Evolutionary conservation across 1,140 invertebrate genomes (phyloP), one percentile per base, ranked within the genome.

Genomic region (Drosophila kikkawai): DNA sequence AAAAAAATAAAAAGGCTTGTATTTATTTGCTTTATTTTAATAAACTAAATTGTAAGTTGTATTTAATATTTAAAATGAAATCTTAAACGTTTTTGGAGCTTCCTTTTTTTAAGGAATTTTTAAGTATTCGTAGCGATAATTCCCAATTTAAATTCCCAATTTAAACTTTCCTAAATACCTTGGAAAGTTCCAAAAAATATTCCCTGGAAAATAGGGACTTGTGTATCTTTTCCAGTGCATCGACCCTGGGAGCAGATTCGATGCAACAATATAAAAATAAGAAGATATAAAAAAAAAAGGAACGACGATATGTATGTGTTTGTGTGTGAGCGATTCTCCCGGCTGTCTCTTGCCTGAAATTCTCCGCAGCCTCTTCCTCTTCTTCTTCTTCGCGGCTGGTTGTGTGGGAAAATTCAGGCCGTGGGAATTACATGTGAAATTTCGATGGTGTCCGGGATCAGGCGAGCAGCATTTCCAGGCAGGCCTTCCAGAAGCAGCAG

Each of bases 391-490:
- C 60, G 41, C 73, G 32, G 55, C 56, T 60, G 61, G 61, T 73
- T 86, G 81, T 91, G 91, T 92, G 91, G 91, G 91, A 92, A 92
- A 91, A 92, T 92, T 91, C 88, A 87, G 88, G 91, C 91, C 91
- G 91, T 92, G 91, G 91, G 91, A 92, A 92, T 92, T 92, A 92
- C 83, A 87, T 92, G 80, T 91, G 91, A 92, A 91, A 91, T 92
- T 92, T 92, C 87, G 77, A 84, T 91, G 91, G 91, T 92, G 91
- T 90, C 77, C 76, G 58, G 71, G 75, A 91, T 82, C 91, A 92
- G 91, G 91, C 91, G 76, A 91, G 63, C 91, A 92, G 91, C 73
- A 88, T 7, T 32, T 22, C 5, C 42, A 50, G 57, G 47, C 75
- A 64, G 77, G 69, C 75, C 7, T 41, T 42, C 41, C 29, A 66